Conservation (phyloP, 1,140 invertebrate genomes). For the Drosophila orena region DNA sequence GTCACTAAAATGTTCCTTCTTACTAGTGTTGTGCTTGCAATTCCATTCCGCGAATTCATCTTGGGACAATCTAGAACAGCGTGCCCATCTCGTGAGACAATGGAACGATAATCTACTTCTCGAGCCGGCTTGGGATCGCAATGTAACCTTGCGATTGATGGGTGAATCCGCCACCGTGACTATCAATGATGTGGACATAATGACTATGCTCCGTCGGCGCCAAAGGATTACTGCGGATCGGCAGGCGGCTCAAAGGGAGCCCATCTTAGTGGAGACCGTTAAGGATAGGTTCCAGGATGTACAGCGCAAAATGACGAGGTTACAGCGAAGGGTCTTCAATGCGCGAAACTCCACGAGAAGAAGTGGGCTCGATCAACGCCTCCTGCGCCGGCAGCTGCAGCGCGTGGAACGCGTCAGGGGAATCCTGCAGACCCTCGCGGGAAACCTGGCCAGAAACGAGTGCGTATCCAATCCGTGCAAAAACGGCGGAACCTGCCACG, state of each 20-base stretch:
- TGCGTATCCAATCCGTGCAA: conserved; percentile 91
- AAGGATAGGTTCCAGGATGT: conserved; percentile 49
- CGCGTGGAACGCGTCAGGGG: conserved; percentile 25
- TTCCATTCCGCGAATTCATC: neutral
- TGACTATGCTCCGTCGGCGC: conserved; percentile 38
- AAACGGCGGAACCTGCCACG: conserved; percentile 93
- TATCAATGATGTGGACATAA: conserved; percentile 61
- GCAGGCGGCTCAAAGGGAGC: conserved; percentile 19
- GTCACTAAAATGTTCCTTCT: neutral
- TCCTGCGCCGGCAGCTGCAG: conserved; percentile 43
- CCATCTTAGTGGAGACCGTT: conserved; percentile 37
- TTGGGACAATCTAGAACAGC: neutral
- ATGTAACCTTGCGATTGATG: conserved; percentile 68
- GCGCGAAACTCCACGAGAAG: conserved; percentile 35
- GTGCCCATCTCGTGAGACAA: conserved; percentile 5
- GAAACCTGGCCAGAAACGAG: conserved; percentile 85
- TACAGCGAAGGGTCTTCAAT: conserved; percentile 28
- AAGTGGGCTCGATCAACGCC: conserved; percentile 5
- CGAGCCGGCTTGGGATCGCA: conserved; percentile 51
- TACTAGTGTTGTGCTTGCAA: conserved; percentile 24
- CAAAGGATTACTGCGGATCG: conserved; percentile 14
- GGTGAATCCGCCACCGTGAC: conserved; percentile 57
- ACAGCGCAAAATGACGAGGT: conserved; percentile 30
- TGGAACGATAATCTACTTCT: conserved; percentile 50
- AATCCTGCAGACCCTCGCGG: conserved; percentile 15